Conservation (phyloP, 2,888 invertebrate genomes). For the Vanessa cardui region DNA sequence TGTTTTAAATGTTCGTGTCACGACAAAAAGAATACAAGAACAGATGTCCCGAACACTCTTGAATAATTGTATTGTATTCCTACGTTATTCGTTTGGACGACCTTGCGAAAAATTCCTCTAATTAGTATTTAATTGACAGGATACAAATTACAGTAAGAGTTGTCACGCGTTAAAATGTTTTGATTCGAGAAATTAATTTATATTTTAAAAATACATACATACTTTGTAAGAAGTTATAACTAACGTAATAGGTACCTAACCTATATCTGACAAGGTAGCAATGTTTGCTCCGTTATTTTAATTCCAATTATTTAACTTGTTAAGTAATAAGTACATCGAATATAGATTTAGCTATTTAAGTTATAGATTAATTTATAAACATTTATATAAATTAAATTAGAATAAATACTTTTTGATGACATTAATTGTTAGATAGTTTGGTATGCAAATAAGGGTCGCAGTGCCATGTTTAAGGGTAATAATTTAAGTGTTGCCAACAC, state of each 20-base stretch:
- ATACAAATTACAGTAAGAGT: conserved; percentile 19
- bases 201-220: neutral
- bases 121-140: conserved; percentile 23
- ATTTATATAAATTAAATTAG: neutral
- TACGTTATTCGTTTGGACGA: conserved; percentile 51
- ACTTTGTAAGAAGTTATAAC: no score
- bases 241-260: neutral
- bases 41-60: conserved; percentile 67
- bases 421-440: conserved; percentile 20
- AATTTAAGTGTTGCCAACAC: conserved; percentile 64
- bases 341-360: no score
- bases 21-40: conserved; percentile 58
- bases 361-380: no score
- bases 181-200: neutral
- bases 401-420: conserved; percentile 10
- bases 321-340: neutral
- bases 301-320: neutral
- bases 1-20: conserved; percentile 53
- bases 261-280: no score
- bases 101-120: conserved; percentile 57
- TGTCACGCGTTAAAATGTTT: conserved; percentile 2
- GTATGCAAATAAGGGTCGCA: conserved; percentile 39
- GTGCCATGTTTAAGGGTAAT: conserved; percentile 63
- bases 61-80: conserved; percentile 64
- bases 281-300: neutral